These are phyloP conservation scores for Muscicapa adusta DNA, from an alignment of 2,113 vertebrate genomes.

Conservation along the genomic window DNA sequence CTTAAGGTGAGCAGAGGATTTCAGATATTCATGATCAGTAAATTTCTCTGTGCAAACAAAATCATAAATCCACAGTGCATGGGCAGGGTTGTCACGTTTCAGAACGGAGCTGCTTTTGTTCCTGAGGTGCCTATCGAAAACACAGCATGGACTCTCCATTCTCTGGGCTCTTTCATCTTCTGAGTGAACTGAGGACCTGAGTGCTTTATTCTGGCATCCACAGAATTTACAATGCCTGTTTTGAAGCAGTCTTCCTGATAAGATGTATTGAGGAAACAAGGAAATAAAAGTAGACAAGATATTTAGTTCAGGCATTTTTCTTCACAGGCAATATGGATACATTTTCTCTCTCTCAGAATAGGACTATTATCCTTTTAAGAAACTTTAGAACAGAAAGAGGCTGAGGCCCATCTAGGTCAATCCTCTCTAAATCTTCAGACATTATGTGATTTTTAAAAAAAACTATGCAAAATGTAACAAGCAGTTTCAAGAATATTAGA, in stretches of 20 bases:
- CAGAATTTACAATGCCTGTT: conserved; percentile 55
- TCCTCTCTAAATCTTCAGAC: conserved; percentile 13
- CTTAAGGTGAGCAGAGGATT: conserved; percentile 33
- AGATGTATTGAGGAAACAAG: conserved; percentile 50
- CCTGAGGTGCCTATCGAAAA: conserved; percentile 23
- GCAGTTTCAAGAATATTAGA: background rate
- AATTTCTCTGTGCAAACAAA: conserved; percentile 47
- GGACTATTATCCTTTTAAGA: conserved; percentile 41
- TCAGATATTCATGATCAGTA: conserved; percentile 39
- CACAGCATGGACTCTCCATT: conserved; percentile 6
- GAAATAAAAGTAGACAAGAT: conserved; percentile 56
- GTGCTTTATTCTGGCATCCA: conserved; percentile 47
- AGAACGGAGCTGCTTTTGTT: conserved; percentile 32
- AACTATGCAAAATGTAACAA: conserved; percentile 29
- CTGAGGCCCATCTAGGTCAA: conserved; percentile 24
- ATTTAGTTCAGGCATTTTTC: conserved; percentile 52
- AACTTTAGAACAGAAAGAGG: conserved; percentile 19
- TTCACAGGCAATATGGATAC: background rate
- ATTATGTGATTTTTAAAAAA: background rate
- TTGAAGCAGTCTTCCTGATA: conserved; percentile 39
- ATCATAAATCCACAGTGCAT: background rate
- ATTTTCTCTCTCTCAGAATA: conserved; percentile 13
- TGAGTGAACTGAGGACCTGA: conserved; percentile 27
- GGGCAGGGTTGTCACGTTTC: conserved; percentile 25
- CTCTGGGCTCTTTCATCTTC: conserved; percentile 50